phyloP scores from a whole-genome alignment of 2,888 invertebrate genomes.

The Synanthedon myopaeformis region DNA sequence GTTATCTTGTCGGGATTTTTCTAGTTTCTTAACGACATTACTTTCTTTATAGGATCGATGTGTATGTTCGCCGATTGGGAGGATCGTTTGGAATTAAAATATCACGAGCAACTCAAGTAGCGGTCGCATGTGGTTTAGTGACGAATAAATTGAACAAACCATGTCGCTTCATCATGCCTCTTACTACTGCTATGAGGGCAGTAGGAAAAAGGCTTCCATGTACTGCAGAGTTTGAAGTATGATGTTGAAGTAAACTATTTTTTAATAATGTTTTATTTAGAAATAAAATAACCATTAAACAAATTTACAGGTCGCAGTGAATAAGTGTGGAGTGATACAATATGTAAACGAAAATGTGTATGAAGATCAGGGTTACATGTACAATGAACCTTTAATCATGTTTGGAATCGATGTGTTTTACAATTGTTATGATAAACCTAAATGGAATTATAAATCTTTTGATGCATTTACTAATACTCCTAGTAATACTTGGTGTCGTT shows the following conservation, averaged over 20 bases:
- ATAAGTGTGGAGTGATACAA: slow-evolving; percentile 72
- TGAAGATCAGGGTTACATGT: slow-evolving; percentile 54
- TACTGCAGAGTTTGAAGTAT: slow-evolving; percentile 49
- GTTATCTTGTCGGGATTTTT: too few species aligned
- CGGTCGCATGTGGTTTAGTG: slow-evolving; percentile 75
- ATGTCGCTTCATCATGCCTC: slow-evolving; percentile 71
- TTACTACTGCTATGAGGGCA: slow-evolving; percentile 69
- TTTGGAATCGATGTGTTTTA: slow-evolving; percentile 10
- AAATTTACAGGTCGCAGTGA: slow-evolving; percentile 40
- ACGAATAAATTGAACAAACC: slow-evolving; percentile 70
- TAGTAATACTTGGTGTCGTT: slow-evolving; percentile 9
- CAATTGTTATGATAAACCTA: slow-evolving; percentile 65
- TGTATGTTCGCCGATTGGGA: slow-evolving; percentile 73
- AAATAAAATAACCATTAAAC: too few species aligned
- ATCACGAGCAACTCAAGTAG: slow-evolving; percentile 60
- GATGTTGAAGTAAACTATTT: too few species aligned
- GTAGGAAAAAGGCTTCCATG: slow-evolving; percentile 62
- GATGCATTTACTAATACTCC: slow-evolving; percentile 21
- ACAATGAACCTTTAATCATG: slow-evolving; percentile 53
- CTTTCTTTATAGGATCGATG: neutral
- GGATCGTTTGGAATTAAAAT: slow-evolving; percentile 84
- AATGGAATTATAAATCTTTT: slow-evolving; percentile 19
- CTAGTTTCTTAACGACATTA: neutral
- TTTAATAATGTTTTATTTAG: too few species aligned
- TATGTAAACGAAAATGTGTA: slow-evolving; percentile 63